Evolutionary conservation across 1,140 invertebrate species (phyloP).

Genomic region (Hyles euphorbiae): DNA sequence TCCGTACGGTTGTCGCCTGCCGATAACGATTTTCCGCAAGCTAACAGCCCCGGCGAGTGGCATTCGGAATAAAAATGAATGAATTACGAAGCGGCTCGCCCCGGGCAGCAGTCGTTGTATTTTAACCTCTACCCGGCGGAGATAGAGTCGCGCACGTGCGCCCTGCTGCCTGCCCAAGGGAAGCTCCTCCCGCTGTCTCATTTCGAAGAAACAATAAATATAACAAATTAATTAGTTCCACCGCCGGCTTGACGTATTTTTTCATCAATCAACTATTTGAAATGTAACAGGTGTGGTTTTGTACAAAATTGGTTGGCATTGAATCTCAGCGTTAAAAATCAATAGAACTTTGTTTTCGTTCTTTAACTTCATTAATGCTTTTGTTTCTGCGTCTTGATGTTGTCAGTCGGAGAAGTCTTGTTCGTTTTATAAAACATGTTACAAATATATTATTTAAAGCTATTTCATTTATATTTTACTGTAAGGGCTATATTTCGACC

Average conservation of each 20-base stretch:
- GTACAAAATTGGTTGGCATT: constrained; percentile 31
- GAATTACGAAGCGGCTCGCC: constrained; percentile 40
- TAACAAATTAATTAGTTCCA: constrained; percentile 21
- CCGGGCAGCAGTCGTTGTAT: constrained; percentile 35
- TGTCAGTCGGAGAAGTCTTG: too few relatives aligned
- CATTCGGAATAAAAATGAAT: constrained; percentile 51
- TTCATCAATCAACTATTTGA: not conserved
- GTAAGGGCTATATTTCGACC: too few relatives aligned
- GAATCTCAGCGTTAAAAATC: constrained; percentile 25
- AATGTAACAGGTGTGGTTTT: constrained; percentile 50
- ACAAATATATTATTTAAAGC: too few relatives aligned
- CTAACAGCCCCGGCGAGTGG: constrained; percentile 32
- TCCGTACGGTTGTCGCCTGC: constrained; percentile 38
- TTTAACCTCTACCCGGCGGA: constrained; percentile 50
- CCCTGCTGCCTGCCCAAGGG: constrained; percentile 41
- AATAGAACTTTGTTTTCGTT: constrained; percentile 3
- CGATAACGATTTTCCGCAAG: constrained; percentile 53
- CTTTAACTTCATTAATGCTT: not conserved
- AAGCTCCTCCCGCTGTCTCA: constrained; percentile 32
- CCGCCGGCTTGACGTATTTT: constrained; percentile 6
- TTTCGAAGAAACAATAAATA: constrained; percentile 29
- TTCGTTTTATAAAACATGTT: too few relatives aligned
- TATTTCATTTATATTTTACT: too few relatives aligned
- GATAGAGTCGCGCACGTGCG: constrained; percentile 60
- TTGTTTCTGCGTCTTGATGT: not conserved